A percentile compares a stretch with the other conserved stretches of the same genome.
Conservation (phyloP, 53 echinoderm and acorn worm species). For the Apostichopus leukothele region DNA sequence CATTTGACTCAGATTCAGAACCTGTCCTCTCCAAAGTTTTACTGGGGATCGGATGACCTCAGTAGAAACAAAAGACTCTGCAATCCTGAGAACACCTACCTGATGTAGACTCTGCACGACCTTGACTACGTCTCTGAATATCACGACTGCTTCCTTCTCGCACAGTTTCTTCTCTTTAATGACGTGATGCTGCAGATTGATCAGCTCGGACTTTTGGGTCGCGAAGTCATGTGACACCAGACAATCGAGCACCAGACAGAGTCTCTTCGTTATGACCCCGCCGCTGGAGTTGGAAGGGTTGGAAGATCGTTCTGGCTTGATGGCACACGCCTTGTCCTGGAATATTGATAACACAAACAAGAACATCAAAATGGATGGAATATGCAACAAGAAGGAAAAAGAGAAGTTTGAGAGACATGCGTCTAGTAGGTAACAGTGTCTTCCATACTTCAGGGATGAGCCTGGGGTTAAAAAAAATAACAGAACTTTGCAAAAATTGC, state of each 20-base stretch:
- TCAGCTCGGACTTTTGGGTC: constrained; percentile 72
- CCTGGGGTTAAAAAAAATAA: too few species aligned
- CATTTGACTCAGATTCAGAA: too few species aligned
- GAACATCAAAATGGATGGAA: too few species aligned
- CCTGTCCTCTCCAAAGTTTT: too few species aligned
- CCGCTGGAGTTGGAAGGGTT: constrained; percentile 26
- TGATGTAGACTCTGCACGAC: constrained; percentile 89
- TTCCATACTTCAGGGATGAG: too few species aligned
- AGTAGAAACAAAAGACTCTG: too few species aligned
- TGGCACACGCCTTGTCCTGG: constrained; percentile 56
- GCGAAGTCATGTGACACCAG: constrained; percentile 89
- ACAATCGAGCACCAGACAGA: constrained; percentile 92
- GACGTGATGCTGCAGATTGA: constrained; percentile 97
- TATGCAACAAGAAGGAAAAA: too few species aligned
- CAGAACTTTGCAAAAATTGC: too few species aligned
- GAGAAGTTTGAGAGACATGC: too few species aligned
- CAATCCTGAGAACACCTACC: constrained; percentile 46
- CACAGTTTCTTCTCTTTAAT: constrained; percentile 94
- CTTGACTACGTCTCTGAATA: constrained; percentile 88
- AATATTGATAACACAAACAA: neutral
- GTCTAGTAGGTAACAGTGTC: too few species aligned
- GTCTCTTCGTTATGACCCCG: constrained; percentile 69
- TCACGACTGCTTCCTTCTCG: constrained; percentile 90
- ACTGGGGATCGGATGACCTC: too few species aligned
- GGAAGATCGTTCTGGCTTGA: constrained; percentile 20